phyloP scores from a whole-genome alignment of 2,113 vertebrate genomes.

The Nesoenas mayeri region DNA sequence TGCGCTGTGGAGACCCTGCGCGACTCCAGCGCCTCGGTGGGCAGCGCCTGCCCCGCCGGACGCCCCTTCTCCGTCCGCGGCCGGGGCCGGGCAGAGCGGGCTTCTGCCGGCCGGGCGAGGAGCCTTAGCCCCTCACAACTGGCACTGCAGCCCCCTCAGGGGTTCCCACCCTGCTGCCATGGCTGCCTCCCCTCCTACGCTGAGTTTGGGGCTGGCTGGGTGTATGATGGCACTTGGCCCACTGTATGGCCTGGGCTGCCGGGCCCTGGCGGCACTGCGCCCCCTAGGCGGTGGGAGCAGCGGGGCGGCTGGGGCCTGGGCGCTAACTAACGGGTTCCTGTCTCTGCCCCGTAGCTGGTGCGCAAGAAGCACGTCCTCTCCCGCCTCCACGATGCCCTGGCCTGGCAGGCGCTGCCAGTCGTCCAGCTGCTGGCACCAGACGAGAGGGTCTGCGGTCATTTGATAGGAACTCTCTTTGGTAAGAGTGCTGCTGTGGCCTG shows the following conservation, averaged over 20 bases:
- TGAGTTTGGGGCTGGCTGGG: too few relatives aligned
- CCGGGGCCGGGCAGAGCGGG: too few relatives aligned
- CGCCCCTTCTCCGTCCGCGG: too few relatives aligned
- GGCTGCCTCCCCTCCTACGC: too few relatives aligned
- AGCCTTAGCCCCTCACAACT: too few relatives aligned
- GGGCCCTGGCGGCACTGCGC: neutral
- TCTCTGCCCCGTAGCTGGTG: conserved; percentile 75
- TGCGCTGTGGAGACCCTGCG: conserved; percentile 84
- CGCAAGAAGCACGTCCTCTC: conserved; percentile 85
- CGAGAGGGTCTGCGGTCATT: conserved; percentile 75
- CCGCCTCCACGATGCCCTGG: conserved; percentile 76
- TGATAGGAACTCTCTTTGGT: conserved; percentile 84
- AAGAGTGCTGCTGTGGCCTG: conserved; percentile 55
- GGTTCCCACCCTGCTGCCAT: too few relatives aligned
- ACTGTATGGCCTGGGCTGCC: too few relatives aligned
- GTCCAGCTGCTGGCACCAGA: conserved; percentile 80
- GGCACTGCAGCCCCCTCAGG: too few relatives aligned
- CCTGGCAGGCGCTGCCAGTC: conserved; percentile 70
- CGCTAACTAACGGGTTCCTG: neutral
- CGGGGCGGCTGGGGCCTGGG: fast-evolving
- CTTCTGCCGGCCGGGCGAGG: too few relatives aligned
- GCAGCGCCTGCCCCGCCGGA: neutral
- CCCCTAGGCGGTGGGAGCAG: neutral
- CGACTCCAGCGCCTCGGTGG: conserved; percentile 77
- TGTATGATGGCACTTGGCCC: too few relatives aligned